Base-by-base conservation (phyloP, 2,113 vertebrate genomes). In the Rhadina sibilatrix region DNA sequence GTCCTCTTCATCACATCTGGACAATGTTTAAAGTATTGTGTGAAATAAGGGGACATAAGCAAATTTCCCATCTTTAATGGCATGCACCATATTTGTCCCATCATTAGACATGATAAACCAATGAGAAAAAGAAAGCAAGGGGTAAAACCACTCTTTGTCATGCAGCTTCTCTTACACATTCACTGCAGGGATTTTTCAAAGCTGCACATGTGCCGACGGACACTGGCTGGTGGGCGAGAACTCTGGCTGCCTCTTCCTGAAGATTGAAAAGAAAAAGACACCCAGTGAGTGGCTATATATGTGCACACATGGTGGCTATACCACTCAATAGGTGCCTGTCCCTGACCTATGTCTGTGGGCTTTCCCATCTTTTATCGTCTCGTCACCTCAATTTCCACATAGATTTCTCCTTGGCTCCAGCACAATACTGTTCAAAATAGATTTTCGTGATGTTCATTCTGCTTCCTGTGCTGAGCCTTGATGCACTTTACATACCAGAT, bases 91-190 rank as follows among this genome's bases (percentile, higher is more conserved):
- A 96, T 96, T 94, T 97, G 96, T 96, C 95, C 96, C 98, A 95
- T 89, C 94, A 97, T 97, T 84, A 97, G 95, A 97, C 95, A 98
- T 89, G 90, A 94, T 92, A 96, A 97, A 97, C 83, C 97, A 97
- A 98, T 97, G 97, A 98, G 97, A 95, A 94, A 97, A 97, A 98
- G 97, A 98, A 98, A 98, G 97, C 97, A 98, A 98, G 97, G 96
- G 94, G 96, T 97, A 97, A 98, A 98, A 97, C 92, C 97, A 97
- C 98, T 98, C 50, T 95, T 97, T 97, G 95, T 97, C 98, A 98
- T 98, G 98, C 98, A 98, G 98, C 98, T 98, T 98, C 93, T 98
- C 98, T 98, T 98, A 98, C 98, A 98, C 98, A 98, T 98, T 98
- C 98, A 98, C 97, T 98, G 98, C 98, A 98, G 98, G 98, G 98